Conservation (phyloP, 2,113 vertebrate genomes). For the Geococcyx californianus region DNA sequence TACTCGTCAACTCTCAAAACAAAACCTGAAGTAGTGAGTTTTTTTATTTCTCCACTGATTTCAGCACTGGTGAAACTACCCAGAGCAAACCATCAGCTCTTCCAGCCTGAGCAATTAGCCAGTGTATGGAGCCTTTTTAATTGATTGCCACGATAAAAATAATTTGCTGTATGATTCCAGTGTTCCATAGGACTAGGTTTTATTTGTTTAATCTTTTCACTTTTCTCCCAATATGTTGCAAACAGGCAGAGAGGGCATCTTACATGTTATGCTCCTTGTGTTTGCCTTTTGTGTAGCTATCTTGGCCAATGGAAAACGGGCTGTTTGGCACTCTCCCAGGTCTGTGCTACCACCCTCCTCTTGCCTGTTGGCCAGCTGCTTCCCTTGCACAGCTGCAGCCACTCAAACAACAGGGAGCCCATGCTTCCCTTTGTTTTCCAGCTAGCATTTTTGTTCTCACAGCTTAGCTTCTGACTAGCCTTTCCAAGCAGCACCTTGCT, state of each 20-base stretch:
- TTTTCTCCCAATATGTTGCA: not conserved
- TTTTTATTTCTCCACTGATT: not conserved
- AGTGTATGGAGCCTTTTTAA: not conserved
- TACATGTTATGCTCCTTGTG: not conserved
- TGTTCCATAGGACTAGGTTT: not conserved
- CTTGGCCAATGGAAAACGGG: not conserved
- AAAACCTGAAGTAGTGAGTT: not conserved
- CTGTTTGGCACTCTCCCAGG: not conserved
- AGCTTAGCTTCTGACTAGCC: not conserved
- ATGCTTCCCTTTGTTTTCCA: not conserved
- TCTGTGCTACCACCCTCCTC: accelerated
- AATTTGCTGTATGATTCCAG: not conserved
- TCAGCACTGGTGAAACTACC: not conserved
- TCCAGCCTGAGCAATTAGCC: not conserved
- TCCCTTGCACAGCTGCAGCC: not conserved
- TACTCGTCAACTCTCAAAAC: not conserved
- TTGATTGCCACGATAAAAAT: not conserved
- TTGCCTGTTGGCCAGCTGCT: not conserved
- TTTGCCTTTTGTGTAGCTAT: not conserved
- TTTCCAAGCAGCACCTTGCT: not conserved
- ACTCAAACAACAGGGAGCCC: not conserved
- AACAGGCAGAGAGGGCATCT: not conserved
- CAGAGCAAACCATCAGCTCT: not conserved
- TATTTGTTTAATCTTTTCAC: not conserved
- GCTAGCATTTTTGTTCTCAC: not conserved